Evolutionary conservation across 2,888 invertebrate species (phyloP).

Genomic region (Augochlorella aurata): DNA sequence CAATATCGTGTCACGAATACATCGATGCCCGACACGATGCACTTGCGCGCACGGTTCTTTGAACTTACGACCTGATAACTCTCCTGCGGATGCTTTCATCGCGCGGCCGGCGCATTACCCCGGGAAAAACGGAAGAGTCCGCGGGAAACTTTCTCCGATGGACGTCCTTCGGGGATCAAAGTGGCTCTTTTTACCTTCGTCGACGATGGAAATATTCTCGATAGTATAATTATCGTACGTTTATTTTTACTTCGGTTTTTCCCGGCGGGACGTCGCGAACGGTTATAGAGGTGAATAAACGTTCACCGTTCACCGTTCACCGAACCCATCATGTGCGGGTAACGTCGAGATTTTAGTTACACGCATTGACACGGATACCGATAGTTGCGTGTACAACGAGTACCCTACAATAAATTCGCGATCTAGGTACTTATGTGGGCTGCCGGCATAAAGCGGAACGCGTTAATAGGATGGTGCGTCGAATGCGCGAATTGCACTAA

Average conservation of each 20-base stretch:
- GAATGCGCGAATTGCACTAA: background rate
- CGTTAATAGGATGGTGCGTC: slow-evolving; percentile 10
- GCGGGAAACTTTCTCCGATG: slow-evolving; percentile 42
- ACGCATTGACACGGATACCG: background rate
- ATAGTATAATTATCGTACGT: background rate
- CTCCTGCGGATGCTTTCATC: slow-evolving; percentile 24
- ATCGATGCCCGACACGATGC: slow-evolving; percentile 40
- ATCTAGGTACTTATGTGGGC: slow-evolving; percentile 14
- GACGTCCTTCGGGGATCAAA: slow-evolving; percentile 43
- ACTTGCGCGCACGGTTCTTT: slow-evolving; percentile 69
- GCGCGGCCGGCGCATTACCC: background rate
- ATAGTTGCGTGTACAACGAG: background rate
- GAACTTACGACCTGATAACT: slow-evolving; percentile 76
- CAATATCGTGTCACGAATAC: slow-evolving; percentile 39
- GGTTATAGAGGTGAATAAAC: background rate
- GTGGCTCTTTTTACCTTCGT: background rate
- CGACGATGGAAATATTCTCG: background rate
- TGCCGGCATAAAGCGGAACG: slow-evolving; percentile 16
- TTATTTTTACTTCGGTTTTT: slow-evolving; percentile 5
- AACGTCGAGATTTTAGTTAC: background rate
- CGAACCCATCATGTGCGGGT: background rate
- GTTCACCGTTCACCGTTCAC: background rate
- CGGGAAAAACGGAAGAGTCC: slow-evolving; percentile 48
- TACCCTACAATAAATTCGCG: background rate
- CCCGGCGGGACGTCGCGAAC: slow-evolving; percentile 15